Evolutionary conservation across 2,888 invertebrate genomes (phyloP), one percentile per base, ranked within the genome.

Genomic region (Limnephilus auricula): DNA sequence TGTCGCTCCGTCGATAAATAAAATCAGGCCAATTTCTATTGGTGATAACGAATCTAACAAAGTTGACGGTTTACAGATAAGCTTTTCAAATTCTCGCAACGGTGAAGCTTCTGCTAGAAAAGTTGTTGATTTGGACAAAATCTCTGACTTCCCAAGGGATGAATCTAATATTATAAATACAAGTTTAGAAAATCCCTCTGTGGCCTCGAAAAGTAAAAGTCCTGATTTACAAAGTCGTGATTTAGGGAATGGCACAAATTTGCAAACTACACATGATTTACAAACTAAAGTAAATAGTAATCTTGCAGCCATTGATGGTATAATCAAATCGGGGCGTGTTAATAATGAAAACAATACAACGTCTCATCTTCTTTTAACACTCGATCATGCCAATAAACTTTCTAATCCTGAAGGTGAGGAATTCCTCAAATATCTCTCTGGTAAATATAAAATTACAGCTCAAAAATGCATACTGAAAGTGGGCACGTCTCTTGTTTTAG

Each of bases 321-420:
- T 25, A 18, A 32, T 34, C 13, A 78, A 50, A 50, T 12, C 30
- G n/a, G 32, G 18, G 30, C 37, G 34, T 37, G 18, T 78, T 18
- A 34, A n/a, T 37, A 65, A 79, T 30, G 40, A 85, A 91, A 89
- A 91, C 83, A 89, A 30, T 32, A 95, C 95, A 6, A 94, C 95
- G 2, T 96, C 96, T 0, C 95, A 96, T 92, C 96, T 97, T 86
- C 95, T 96, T 93, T 94, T 96, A 93, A 95, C 95, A 0, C 94
- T 94, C 37, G 95, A 96, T 40, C 94, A 96, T 85, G 95, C 94
- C 88, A 95, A 95, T 30, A 95, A 95, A 93, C 94, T 97, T 4
- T 95, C 95, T 50, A 95, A 95, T 15, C 94, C 95, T 0, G 95
- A 95, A 5, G 96, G 97, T 6, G 94, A 94, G 32, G 93, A 94